A percentile compares a stretch with the other conserved stretches of the same genome.
phyloP scores from a whole-genome alignment of 2,888 invertebrate species.

The Zootermopsis nevadensis region DNA sequence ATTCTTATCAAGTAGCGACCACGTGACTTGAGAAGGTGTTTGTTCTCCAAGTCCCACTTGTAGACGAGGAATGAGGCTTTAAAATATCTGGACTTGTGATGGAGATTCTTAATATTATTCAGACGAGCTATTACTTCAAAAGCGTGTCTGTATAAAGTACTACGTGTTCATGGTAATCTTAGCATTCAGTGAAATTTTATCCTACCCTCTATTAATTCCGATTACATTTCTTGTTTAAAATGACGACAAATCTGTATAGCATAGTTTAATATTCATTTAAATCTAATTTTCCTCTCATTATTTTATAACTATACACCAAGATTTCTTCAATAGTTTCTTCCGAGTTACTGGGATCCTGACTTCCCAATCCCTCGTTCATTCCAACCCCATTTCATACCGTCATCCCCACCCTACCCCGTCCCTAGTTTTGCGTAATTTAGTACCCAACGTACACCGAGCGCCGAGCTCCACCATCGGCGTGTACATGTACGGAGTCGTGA shows the following conservation, averaged over 20 bases:
- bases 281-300: neutral
- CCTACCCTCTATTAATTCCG: neutral
- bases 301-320: neutral
- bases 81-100: too few relatives aligned
- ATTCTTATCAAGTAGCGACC: conserved; percentile 1
- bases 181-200: neutral
- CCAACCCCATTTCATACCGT: neutral
- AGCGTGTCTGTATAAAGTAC: too few relatives aligned
- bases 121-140: too few relatives aligned
- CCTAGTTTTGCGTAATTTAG: conserved; percentile 24
- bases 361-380: conserved; percentile 19
- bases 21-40: conserved; percentile 7
- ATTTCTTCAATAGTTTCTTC: neutral
- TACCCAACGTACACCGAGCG: neutral
- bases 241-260: neutral
- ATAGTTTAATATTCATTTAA: neutral
- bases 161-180: neutral
- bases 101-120: too few relatives aligned
- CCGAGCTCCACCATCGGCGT: neutral
- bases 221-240: neutral
- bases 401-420: neutral
- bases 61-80: neutral
- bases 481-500: conserved; percentile 25
- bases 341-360: neutral
- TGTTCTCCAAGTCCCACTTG: neutral